phyloP scores from a whole-genome alignment of 2,888 invertebrate genomes.

The Patella depressa region DNA sequence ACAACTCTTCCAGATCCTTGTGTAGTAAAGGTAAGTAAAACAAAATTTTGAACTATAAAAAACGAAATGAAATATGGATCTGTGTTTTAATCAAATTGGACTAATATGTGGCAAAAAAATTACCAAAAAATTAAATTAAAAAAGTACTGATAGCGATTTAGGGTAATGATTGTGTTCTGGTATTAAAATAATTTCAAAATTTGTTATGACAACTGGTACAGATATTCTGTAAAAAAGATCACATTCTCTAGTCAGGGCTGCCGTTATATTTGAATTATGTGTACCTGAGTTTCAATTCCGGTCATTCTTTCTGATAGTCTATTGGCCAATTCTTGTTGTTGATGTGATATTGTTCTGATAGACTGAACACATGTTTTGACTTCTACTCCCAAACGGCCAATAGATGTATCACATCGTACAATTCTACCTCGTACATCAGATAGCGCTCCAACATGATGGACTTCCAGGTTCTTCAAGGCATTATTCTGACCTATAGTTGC shows the following conservation, averaged over 20 bases:
- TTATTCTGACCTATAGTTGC: constrained; percentile 58
- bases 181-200: background rate
- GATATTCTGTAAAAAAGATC: background rate
- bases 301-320: constrained; percentile 61
- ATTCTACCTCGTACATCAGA: constrained; percentile 69
- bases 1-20: too few relatives aligned
- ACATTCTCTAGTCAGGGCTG: background rate
- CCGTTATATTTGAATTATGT: background rate
- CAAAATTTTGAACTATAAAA: too few relatives aligned
- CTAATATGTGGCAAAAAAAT: constrained; percentile 2
- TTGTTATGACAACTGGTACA: background rate
- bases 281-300: constrained; percentile 63
- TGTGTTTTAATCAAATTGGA: too few relatives aligned
- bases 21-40: too few relatives aligned
- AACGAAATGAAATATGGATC: too few relatives aligned
- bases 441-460: constrained; percentile 67
- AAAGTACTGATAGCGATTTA: background rate
- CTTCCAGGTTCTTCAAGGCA: constrained; percentile 68
- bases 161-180: too few relatives aligned
- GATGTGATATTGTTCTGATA: constrained; percentile 55
- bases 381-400: constrained; percentile 64
- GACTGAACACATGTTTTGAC: constrained; percentile 57
- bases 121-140: background rate
- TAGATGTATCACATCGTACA: constrained; percentile 69
- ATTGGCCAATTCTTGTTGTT: constrained; percentile 57